A percentile compares a stretch with the other conserved stretches of the same genome.
These are phyloP conservation scores for Micoletzkya japonica DNA, from an alignment of 2,888 invertebrate genomes.

Conservation along the genomic window DNA sequence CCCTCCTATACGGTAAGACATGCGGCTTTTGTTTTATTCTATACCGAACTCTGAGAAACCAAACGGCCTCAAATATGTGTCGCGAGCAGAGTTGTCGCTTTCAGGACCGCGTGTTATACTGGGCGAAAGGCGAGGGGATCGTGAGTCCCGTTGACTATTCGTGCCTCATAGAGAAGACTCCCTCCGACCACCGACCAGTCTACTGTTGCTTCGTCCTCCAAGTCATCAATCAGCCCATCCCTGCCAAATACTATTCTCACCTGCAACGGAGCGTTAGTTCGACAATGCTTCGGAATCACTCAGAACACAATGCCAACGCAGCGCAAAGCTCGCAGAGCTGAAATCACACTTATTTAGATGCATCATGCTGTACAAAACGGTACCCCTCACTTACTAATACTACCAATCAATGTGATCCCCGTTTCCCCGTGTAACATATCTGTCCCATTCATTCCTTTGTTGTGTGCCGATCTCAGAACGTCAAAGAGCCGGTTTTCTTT, in stretches of 20 bases:
- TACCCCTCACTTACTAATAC: too few relatives aligned
- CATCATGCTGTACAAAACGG: too few relatives aligned
- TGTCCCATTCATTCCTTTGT: too few relatives aligned
- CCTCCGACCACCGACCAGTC: constrained; percentile 29
- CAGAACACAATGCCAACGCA: background rate
- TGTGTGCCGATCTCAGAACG: too few relatives aligned
- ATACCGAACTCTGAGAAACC: background rate
- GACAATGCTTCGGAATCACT: background rate
- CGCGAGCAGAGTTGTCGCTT: background rate
- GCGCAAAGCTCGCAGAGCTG: background rate
- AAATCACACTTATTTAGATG: too few relatives aligned
- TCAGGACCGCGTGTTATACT: constrained; percentile 27
- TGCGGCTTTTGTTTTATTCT: background rate
- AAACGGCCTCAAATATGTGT: background rate
- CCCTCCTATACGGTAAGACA: constrained; percentile 25
- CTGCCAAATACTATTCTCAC: background rate
- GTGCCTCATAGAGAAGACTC: constrained; percentile 8
- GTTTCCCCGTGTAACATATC: too few relatives aligned
- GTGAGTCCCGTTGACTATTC: constrained; percentile 6
- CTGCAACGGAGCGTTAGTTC: background rate
- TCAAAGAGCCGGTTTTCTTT: too few relatives aligned
- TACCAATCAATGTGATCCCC: too few relatives aligned
- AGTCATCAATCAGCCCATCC: constrained; percentile 23
- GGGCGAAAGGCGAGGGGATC: background rate
- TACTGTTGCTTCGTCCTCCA: constrained; percentile 18